phyloP scores from a whole-genome alignment of 1,140 invertebrate species.

The Tetramorium parvispinum region DNA sequence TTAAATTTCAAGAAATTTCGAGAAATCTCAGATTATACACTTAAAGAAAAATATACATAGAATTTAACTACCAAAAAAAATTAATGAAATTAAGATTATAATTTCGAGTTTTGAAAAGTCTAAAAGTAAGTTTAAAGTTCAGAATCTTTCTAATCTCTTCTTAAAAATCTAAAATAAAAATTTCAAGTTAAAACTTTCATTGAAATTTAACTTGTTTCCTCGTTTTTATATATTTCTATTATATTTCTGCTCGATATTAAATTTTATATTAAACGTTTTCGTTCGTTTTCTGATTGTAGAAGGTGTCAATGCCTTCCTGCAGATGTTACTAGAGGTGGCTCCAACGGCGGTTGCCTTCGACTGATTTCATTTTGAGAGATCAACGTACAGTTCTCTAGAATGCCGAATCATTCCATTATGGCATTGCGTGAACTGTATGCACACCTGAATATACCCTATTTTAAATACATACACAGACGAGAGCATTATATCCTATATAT shows the following conservation, averaged over 20 bases:
- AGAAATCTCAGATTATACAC: neutral
- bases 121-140: neutral
- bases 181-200: neutral
- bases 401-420: constrained; percentile 81
- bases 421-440: constrained; percentile 66
- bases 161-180: neutral
- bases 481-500: constrained; percentile 68
- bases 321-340: constrained; percentile 95
- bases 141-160: neutral
- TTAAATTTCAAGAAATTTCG: neutral
- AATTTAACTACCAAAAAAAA: neutral
- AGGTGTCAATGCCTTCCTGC: constrained; percentile 95
- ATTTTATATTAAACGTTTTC: neutral
- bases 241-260: neutral
- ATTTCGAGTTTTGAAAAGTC: neutral
- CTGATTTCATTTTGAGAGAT: constrained; percentile 80
- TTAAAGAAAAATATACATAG: neutral
- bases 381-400: constrained; percentile 62
- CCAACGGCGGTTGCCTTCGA: constrained; percentile 93
- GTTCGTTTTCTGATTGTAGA: constrained; percentile 87
- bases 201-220: neutral
- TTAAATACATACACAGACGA: constrained; percentile 71
- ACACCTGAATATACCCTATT: constrained; percentile 73
- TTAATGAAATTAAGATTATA: neutral
- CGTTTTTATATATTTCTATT: neutral